These are phyloP conservation scores for Pardalotus punctatus DNA, from an alignment of 2,113 vertebrate genomes.

Conservation along the genomic window DNA sequence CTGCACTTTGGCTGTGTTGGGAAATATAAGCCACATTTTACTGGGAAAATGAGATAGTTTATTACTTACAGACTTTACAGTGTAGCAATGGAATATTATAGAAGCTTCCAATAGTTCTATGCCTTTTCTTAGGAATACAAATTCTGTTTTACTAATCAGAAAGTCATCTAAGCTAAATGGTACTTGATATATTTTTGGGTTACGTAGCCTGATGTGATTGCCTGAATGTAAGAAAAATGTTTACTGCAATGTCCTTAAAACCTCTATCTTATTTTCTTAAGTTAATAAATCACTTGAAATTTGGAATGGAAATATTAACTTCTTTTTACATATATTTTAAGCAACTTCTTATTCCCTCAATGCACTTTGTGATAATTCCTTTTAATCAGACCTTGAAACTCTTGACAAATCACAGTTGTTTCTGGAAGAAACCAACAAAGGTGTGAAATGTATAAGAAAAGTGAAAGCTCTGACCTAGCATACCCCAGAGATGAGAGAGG, in stretches of 20 bases:
- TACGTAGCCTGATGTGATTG: not conserved
- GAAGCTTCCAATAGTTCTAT: not conserved
- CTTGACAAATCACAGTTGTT: not conserved
- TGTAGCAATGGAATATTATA: not conserved
- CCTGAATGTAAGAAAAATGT: not conserved
- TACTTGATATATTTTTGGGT: not conserved
- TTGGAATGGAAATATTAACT: not conserved
- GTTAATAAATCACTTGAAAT: not conserved
- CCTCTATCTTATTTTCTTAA: not conserved
- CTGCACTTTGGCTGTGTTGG: not conserved
- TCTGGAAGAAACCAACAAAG: not conserved
- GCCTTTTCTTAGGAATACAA: not conserved
- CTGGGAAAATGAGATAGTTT: not conserved
- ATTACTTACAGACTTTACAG: not conserved
- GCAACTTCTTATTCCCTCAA: not conserved
- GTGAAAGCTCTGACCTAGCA: not conserved
- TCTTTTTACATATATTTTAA: not conserved
- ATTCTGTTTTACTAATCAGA: not conserved
- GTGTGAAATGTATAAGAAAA: not conserved
- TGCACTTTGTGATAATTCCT: not conserved
- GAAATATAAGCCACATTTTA: not conserved
- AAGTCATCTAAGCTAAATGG: not conserved
- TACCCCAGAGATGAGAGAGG: not conserved
- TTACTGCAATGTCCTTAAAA: not conserved
- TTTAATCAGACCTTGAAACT: not conserved